Base-by-base conservation (phyloP, 2,888 invertebrate species). In the Apamea anceps region DNA sequence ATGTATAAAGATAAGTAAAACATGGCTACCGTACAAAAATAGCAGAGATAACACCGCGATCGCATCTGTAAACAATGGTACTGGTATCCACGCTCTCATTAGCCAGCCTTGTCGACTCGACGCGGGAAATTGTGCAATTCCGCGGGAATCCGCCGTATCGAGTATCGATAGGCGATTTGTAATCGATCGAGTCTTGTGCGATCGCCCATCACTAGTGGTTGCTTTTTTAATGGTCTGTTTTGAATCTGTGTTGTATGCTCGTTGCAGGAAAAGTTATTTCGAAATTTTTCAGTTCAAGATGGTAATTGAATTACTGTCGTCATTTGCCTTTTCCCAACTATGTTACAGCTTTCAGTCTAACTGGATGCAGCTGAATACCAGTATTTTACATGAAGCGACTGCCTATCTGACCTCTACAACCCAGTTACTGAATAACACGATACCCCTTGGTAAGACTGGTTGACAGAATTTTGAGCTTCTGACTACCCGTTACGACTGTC, bases 41-140 rank as follows among this genome's bases (percentile, higher is more conserved):
- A 95, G 92, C 92, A 86, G 91, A 95, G 96, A 96, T 96, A 96
- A 94, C 91, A 87, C 73, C 51, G 82, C 91, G 95, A 96, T 96
- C 93, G 93, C 92, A 96, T 96, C 96, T 94, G 95, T 95, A 95
- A 95, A 97, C 96, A 97, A 97, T 96, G 96, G 96, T 92, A 91
- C 91, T 91, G 92, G 93, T 92, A 93, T 94, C 94, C 95, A 94
- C 95, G 95, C 95, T 95, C 96, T 96, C 96, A 96, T 96, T 96
- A 96, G 95, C 96, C 92, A 93, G 94, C 93, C 94, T 92, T 93
- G 95, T 94, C 94, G 93, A 93, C 91, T 93, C 93, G 93, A 87
- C 88, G 84, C 90, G 94, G 93, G 94, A 94, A 94, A 95, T 94
- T 95, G 95, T 93, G 94, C 94, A 95, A 95, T 95, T 95, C 94